Conservation (phyloP, 1,140 invertebrate genomes). For the Anagrus nilaparvatae region DNA sequence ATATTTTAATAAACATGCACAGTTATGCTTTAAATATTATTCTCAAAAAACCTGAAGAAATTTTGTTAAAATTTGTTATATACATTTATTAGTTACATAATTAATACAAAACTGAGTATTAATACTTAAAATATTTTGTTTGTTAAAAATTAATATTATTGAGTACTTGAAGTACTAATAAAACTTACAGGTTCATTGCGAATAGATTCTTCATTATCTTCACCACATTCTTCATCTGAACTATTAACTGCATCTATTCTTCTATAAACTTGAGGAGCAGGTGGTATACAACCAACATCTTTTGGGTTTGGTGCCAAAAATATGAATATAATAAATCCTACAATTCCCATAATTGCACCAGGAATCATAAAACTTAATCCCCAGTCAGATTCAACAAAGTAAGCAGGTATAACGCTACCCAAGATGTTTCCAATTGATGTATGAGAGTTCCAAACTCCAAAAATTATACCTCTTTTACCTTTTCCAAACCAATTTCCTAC, state of each 20-base stretch:
- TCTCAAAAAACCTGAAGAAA: too few species aligned
- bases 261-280: slow-evolving; percentile 31
- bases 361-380: slow-evolving; percentile 87
- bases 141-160: slow-evolving; percentile 2
- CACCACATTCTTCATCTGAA: slow-evolving; percentile 30
- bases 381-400: slow-evolving; percentile 82
- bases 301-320: slow-evolving; percentile 74
- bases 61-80: slow-evolving; percentile 6
- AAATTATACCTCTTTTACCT: slow-evolving; percentile 81
- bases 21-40: too few species aligned
- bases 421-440: slow-evolving; percentile 93
- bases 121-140: slow-evolving; percentile 1
- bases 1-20: too few species aligned
- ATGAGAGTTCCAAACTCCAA: slow-evolving; percentile 95
- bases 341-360: slow-evolving; percentile 67
- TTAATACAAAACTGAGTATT: neutral
- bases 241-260: slow-evolving; percentile 28
- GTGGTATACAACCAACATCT: slow-evolving; percentile 53
- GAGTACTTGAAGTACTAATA: too few species aligned
- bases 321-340: slow-evolving; percentile 75
- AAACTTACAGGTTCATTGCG: slow-evolving; percentile 32
- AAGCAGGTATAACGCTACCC: slow-evolving; percentile 70
- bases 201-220: slow-evolving; percentile 19
- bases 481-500: slow-evolving; percentile 95
- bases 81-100: slow-evolving; percentile 2